These are phyloP conservation scores for Caenorhabditis plicata DNA, from an alignment of 2,888 invertebrate species.

Conservation along the genomic window DNA sequence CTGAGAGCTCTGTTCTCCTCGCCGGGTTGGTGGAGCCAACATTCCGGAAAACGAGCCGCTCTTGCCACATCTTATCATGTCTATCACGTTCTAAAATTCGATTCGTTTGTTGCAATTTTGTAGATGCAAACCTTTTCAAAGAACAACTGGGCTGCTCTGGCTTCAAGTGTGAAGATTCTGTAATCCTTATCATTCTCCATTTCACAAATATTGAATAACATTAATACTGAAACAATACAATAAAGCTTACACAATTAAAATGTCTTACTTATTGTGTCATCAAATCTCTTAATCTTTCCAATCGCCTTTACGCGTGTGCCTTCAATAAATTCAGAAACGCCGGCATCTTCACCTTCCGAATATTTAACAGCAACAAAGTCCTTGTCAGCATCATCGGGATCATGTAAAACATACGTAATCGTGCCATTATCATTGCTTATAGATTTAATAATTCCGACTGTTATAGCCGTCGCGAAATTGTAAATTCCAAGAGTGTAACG, in stretches of 20 bases:
- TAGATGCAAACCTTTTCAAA: constrained; percentile 24
- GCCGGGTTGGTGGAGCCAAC: constrained; percentile 22
- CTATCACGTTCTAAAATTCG: no score
- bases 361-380: constrained; percentile 11
- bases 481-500: constrained; percentile 17
- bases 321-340: no score
- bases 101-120: no score
- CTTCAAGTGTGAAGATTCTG: constrained; percentile 16
- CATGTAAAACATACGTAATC: constrained; percentile 7
- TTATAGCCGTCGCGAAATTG: constrained; percentile 20
- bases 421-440: constrained; percentile 11
- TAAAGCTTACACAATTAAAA: background rate
- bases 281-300: constrained; percentile 26
- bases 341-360: no score
- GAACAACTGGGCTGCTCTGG: constrained; percentile 23
- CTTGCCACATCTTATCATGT: constrained; percentile 8
- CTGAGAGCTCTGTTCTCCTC: constrained; percentile 1
- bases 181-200: constrained; percentile 13
- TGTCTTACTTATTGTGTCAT: constrained; percentile 11
- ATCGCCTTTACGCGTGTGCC: constrained; percentile 17
- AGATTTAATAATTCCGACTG: constrained; percentile 18
- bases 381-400: constrained; percentile 10
- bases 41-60: constrained; percentile 10
- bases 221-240: constrained; percentile 12
- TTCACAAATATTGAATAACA: constrained; percentile 20